These are phyloP conservation scores for Anser brachyrhynchus DNA, from an alignment of 2,113 vertebrate species.

Conservation along the genomic window DNA sequence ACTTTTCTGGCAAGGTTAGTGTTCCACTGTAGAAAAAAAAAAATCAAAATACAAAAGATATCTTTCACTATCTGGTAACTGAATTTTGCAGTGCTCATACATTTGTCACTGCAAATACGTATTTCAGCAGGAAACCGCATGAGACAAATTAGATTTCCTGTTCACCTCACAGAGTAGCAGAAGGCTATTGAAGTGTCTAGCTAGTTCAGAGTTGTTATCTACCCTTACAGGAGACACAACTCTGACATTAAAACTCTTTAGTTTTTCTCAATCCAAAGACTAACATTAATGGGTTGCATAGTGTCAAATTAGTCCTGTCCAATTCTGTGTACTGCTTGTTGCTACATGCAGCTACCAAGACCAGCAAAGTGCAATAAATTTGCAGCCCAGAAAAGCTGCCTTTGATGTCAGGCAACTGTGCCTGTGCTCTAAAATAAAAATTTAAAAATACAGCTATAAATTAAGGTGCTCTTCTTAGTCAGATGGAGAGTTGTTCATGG, in stretches of 20 bases:
- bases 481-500: not conserved
- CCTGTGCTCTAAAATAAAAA: conserved; percentile 35
- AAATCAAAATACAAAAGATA: not conserved
- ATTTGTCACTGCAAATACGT: conserved; percentile 36
- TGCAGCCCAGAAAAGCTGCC: not conserved
- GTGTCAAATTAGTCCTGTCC: conserved; percentile 28
- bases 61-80: conserved; percentile 27
- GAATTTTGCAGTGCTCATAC: conserved; percentile 24
- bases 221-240: conserved; percentile 1
- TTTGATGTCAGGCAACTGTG: conserved; percentile 37
- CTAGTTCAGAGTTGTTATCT: conserved; percentile 31
- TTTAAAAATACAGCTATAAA: conserved; percentile 46
- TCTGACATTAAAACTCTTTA: conserved; percentile 13
- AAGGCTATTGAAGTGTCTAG: conserved; percentile 18
- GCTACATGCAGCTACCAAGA: not conserved
- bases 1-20: not conserved
- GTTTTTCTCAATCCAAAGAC: conserved; percentile 12
- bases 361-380: conserved; percentile 44
- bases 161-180: conserved; percentile 32
- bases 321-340: conserved; percentile 16
- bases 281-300: not conserved
- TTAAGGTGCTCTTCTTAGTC: conserved; percentile 30
- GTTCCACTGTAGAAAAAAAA: not conserved
- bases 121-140: conserved; percentile 66
- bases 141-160: conserved; percentile 70